Evolutionary conservation across 35 echinoderm and acorn worm species (phyloP).

Genomic region (Holothuria glaberrima): DNA sequence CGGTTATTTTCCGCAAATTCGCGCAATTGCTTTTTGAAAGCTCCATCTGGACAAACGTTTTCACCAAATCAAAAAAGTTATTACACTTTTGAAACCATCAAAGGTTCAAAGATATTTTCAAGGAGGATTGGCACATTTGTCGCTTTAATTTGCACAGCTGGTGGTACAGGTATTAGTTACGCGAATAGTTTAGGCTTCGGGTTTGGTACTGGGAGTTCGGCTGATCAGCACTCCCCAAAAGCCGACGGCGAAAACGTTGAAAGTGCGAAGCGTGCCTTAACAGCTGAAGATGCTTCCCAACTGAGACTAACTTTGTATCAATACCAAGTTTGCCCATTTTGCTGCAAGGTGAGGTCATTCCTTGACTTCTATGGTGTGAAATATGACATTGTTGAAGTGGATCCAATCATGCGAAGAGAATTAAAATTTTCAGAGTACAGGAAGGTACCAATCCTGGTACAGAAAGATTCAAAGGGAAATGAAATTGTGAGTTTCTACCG

Average conservation of each 20-base stretch:
- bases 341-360: constrained; percentile 94
- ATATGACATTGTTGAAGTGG: constrained; percentile 88
- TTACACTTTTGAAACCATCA: background rate
- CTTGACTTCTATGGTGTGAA: constrained; percentile 91
- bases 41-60: background rate
- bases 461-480: constrained; percentile 52
- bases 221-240: background rate
- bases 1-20: background rate
- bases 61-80: background rate
- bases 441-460: constrained; percentile 91
- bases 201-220: background rate
- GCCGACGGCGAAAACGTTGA: background rate
- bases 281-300: constrained; percentile 63
- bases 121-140: background rate
- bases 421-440: constrained; percentile 92
- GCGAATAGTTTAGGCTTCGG: constrained; percentile 33
- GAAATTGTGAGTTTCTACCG: constrained; percentile 51
- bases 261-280: constrained; percentile 46
- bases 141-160: background rate
- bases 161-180: constrained; percentile 35
- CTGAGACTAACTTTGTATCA: constrained; percentile 92
- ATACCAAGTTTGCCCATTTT: constrained; percentile 98
- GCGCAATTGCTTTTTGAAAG: background rate
- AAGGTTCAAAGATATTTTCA: background rate
- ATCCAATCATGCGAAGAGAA: constrained; percentile 84